These are phyloP conservation scores for Pedicia rivosa DNA, from an alignment of 2,888 invertebrate species.

Conservation along the genomic window DNA sequence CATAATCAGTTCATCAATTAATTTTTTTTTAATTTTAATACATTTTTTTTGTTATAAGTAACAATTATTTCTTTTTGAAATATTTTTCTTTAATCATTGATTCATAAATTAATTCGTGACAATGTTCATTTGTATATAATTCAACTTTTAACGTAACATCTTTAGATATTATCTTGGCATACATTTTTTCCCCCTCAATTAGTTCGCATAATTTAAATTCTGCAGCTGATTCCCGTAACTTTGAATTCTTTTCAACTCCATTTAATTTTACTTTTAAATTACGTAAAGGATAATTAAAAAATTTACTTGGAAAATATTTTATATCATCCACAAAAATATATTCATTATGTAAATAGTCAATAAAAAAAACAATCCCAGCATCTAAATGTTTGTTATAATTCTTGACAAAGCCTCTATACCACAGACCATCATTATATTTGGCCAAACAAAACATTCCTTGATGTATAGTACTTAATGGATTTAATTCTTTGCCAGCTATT, in stretches of 20 bases:
- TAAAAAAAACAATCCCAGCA: conserved; percentile 44
- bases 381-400: conserved; percentile 31
- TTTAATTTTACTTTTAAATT: conserved; percentile 35
- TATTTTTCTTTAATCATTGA: neutral
- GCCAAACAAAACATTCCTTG: conserved; percentile 45
- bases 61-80: neutral
- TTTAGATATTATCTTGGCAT: conserved; percentile 23
- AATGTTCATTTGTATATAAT: conserved; percentile 14
- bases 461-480: conserved; percentile 30
- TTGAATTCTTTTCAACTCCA: conserved; percentile 25
- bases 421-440: conserved; percentile 41
- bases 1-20: too few species aligned
- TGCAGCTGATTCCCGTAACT: conserved; percentile 23
- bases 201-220: conserved; percentile 24
- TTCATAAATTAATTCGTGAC: neutral
- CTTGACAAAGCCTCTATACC: conserved; percentile 55
- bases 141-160: conserved; percentile 24
- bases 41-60: too few species aligned
- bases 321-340: conserved; percentile 31
- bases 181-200: conserved; percentile 27
- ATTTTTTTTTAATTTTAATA: too few species aligned
- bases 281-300: conserved; percentile 35
- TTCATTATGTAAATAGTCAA: conserved; percentile 60
- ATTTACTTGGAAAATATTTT: conserved; percentile 34
- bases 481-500: conserved; percentile 27